These are phyloP conservation scores for Spizaetus ornatus DNA, from an alignment of 2,113 vertebrate genomes.

Conservation along the genomic window DNA sequence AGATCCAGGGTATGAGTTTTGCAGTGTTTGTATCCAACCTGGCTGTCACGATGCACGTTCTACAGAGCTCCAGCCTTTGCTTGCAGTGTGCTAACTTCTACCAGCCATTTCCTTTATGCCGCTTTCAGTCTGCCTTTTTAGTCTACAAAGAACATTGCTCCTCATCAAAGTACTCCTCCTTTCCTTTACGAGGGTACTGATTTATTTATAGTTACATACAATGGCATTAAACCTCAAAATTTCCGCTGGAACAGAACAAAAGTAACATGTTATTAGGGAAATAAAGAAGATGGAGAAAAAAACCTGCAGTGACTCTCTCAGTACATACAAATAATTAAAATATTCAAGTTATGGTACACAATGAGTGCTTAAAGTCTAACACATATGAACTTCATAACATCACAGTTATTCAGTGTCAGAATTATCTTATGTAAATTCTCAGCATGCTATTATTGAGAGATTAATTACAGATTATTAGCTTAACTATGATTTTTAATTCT, in stretches of 20 bases:
- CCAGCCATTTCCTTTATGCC: neutral
- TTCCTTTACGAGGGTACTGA: neutral
- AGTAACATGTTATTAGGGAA: neutral
- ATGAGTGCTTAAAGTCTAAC: neutral
- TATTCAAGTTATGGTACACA: neutral
- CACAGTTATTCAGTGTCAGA: neutral
- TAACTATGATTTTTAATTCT: neutral
- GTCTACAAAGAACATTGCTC: neutral
- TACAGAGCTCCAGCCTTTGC: neutral
- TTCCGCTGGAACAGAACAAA: neutral
- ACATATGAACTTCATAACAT: neutral
- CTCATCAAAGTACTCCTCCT: neutral
- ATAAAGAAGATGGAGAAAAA: neutral
- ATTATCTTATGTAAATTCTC: neutral
- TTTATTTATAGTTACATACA: neutral
- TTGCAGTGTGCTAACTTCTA: neutral
- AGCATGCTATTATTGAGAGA: neutral
- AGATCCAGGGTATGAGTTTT: neutral
- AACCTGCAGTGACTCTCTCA: neutral
- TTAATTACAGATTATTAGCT: neutral
- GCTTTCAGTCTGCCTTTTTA: neutral
- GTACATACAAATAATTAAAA: neutral
- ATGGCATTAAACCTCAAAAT: neutral
- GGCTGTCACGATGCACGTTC: accelerated
- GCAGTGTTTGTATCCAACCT: neutral